Evolutionary conservation across 2,888 invertebrate genomes (phyloP).

Genomic region (Molorchus minor): DNA sequence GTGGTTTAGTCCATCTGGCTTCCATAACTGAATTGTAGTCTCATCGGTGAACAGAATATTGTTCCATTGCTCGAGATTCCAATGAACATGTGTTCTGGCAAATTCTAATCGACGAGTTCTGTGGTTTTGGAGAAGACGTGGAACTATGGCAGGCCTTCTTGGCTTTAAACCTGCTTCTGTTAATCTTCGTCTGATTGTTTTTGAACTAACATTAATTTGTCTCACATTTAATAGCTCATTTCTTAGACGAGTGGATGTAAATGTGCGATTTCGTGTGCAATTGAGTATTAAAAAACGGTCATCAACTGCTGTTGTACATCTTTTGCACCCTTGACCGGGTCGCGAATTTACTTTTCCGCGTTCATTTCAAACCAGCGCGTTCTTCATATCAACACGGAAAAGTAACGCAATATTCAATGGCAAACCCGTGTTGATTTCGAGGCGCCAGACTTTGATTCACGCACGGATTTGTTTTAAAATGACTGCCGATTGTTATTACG

Average conservation of each 20-base stretch:
- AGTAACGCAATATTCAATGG: too few species aligned
- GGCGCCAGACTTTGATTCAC: too few species aligned
- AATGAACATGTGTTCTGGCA: not conserved
- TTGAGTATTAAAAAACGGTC: not conserved
- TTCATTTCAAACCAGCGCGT: too few species aligned
- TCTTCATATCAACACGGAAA: too few species aligned
- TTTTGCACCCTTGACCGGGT: not conserved
- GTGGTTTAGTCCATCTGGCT: constrained; percentile 14
- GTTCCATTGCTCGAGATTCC: constrained; percentile 15
- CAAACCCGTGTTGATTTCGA: too few species aligned
- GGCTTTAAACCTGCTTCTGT: constrained; percentile 24
- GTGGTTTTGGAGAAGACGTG: constrained; percentile 28
- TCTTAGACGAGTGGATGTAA: not conserved
- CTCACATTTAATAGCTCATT: not conserved
- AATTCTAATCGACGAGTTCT: constrained; percentile 20
- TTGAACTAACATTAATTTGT: not conserved
- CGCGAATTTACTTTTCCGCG: too few species aligned
- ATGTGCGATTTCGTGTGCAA: not conserved
- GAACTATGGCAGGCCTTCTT: constrained; percentile 19
- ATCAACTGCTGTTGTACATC: not conserved
- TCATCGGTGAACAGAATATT: constrained; percentile 23
- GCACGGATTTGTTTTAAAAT: too few species aligned
- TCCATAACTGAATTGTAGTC: constrained; percentile 14
- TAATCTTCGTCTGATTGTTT: constrained; percentile 15
- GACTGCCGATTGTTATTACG: too few species aligned